A percentile compares a stretch with the other conserved stretches of the same genome.
Evolutionary conservation across 2,888 invertebrate genomes (phyloP).

Genomic region (Alloplasta piceator): DNA sequence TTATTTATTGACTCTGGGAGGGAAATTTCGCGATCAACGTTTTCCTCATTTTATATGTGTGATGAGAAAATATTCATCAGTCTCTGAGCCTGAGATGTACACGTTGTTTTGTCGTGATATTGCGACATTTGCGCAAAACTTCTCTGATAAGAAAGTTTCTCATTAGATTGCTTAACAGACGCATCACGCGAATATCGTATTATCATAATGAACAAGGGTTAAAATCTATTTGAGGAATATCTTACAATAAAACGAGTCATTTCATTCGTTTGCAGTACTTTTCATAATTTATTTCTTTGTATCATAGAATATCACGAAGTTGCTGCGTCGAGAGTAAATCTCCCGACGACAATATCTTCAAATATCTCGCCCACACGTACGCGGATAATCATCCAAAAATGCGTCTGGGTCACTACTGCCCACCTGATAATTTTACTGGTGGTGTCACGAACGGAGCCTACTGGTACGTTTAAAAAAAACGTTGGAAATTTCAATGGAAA

Average conservation of each 20-base stretch:
- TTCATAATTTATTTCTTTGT: no score
- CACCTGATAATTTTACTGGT: constrained; percentile 88
- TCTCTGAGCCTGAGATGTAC: no score
- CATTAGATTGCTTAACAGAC: no score
- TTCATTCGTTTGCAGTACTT: no score
- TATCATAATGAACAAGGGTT: no score
- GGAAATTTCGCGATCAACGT: not conserved
- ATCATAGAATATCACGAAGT: constrained; percentile 84
- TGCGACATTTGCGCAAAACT: no score
- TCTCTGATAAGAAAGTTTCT: no score
- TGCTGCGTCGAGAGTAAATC: constrained; percentile 90
- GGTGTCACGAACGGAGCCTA: constrained; percentile 96
- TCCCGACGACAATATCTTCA: constrained; percentile 93
- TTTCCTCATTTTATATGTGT: not conserved
- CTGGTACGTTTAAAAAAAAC: constrained; percentile 93
- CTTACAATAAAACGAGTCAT: no score
- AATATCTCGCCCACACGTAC: constrained; percentile 90
- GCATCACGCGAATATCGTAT: no score
- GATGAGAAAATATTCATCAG: no score
- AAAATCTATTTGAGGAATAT: no score
- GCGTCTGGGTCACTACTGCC: constrained; percentile 90
- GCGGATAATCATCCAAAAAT: constrained; percentile 90
- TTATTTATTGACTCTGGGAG: constrained; percentile 13
- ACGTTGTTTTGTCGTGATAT: no score
- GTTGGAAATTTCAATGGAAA: constrained; percentile 7